phyloP scores from a whole-genome alignment of 37 sponge, comb jelly and placozoan species.

The Beroe forskalii region DNA sequence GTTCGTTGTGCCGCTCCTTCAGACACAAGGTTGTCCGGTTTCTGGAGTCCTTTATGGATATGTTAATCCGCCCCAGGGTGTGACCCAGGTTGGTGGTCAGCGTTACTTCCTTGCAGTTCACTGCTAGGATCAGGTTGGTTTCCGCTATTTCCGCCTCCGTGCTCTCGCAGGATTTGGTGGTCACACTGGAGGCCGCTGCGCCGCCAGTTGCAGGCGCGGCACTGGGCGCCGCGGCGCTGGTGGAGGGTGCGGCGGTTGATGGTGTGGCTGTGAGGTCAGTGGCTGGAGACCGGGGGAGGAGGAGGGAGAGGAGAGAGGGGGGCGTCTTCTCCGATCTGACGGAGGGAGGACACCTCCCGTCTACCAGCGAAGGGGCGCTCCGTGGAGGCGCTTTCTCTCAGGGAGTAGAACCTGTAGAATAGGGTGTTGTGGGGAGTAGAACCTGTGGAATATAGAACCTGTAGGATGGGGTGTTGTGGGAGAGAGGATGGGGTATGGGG shows the following conservation, averaged over 20 bases:
- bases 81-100: slow-evolving; percentile 56
- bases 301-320: no score
- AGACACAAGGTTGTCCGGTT: slow-evolving; percentile 47
- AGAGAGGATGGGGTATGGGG: no score
- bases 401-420: background rate
- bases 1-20: slow-evolving; percentile 64
- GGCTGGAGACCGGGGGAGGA: no score
- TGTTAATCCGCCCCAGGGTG: slow-evolving; percentile 11
- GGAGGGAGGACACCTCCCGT: no score
- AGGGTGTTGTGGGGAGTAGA: no score
- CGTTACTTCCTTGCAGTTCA: background rate
- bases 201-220: background rate
- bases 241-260: background rate
- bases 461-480: no score
- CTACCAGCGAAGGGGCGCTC: no score
- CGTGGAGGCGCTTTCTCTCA: no score
- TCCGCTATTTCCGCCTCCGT: slow-evolving; percentile 50
- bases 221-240: background rate
- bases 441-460: no score
- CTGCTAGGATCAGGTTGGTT: slow-evolving; percentile 30
- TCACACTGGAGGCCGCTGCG: background rate
- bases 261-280: no score
- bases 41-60: background rate
- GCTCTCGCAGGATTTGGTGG: slow-evolving; percentile 21
- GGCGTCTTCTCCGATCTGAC: background rate